phyloP scores from a whole-genome alignment of 2,888 invertebrate species.

The Drosophila setosimentum region DNA sequence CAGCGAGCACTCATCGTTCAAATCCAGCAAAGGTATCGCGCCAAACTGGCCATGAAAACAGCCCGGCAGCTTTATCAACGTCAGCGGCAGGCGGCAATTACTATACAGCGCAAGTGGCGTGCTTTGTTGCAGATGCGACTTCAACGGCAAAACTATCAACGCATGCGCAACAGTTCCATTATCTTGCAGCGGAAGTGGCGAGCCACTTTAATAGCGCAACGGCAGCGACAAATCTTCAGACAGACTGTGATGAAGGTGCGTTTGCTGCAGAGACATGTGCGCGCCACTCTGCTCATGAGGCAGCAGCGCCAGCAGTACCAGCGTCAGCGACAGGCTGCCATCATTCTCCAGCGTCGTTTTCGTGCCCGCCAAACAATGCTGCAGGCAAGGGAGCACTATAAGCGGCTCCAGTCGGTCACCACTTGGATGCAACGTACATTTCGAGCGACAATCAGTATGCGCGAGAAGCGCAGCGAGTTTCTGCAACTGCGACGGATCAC shows the following conservation, averaged over 20 bases:
- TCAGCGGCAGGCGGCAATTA: slow-evolving; percentile 54
- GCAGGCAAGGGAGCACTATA: slow-evolving; percentile 71
- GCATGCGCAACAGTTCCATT: slow-evolving; percentile 49
- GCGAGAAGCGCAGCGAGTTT: slow-evolving; percentile 56
- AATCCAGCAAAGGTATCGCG: slow-evolving; percentile 82
- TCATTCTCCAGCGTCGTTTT: slow-evolving; percentile 83
- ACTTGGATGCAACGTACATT: slow-evolving; percentile 81
- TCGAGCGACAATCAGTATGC: slow-evolving; percentile 76
- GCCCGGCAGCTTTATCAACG: slow-evolving; percentile 51
- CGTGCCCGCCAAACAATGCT: slow-evolving; percentile 82
- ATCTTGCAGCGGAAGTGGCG: slow-evolving; percentile 80
- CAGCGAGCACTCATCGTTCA: slow-evolving; percentile 68
- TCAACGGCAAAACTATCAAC: slow-evolving; percentile 40
- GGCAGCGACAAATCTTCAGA: slow-evolving; percentile 47
- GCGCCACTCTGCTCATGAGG: slow-evolving; percentile 70
- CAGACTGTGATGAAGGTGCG: slow-evolving; percentile 37
- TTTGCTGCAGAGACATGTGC: slow-evolving; percentile 83
- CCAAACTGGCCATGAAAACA: slow-evolving; percentile 69
- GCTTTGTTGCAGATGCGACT: slow-evolving; percentile 44
- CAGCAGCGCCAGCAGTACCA: slow-evolving; percentile 44
- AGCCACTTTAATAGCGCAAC: slow-evolving; percentile 76
- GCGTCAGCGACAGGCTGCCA: slow-evolving; percentile 28
- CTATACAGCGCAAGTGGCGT: slow-evolving; percentile 77
- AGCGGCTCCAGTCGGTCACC: slow-evolving; percentile 72
- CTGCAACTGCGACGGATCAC: slow-evolving; percentile 60